phyloP scores from a whole-genome alignment of 2,888 invertebrate species.

The Nematopogon swammerdamellus region DNA sequence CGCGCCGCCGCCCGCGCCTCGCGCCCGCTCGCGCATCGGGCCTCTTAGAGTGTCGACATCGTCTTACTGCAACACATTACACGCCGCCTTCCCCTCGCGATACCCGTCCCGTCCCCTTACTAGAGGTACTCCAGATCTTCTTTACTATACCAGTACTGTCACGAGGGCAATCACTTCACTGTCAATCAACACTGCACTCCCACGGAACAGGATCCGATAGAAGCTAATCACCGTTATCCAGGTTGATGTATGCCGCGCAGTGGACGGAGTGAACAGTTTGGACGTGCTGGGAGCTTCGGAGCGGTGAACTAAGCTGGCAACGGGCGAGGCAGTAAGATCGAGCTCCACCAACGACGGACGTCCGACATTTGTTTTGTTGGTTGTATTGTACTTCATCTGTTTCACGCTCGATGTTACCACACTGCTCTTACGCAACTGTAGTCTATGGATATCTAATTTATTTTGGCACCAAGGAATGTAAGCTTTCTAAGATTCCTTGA shows the following conservation, averaged over 20 bases:
- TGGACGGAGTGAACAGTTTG: too few relatives aligned
- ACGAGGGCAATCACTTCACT: neutral
- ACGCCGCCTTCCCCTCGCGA: neutral
- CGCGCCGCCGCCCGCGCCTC: neutral
- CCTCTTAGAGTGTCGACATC: neutral
- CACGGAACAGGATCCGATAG: too few relatives aligned
- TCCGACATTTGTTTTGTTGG: constrained; percentile 56
- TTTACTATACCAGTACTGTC: neutral
- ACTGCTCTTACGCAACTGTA: too few relatives aligned
- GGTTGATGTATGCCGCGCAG: too few relatives aligned
- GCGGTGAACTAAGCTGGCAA: too few relatives aligned
- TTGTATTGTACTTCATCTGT: constrained; percentile 22
- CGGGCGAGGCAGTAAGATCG: constrained; percentile 11
- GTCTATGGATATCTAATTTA: too few relatives aligned
- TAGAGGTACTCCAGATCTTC: neutral
- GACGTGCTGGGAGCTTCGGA: too few relatives aligned
- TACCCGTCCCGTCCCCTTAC: neutral
- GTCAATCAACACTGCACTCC: neutral
- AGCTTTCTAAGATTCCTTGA: too few relatives aligned
- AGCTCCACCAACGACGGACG: neutral
- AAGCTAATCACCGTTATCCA: too few relatives aligned
- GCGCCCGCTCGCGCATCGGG: neutral
- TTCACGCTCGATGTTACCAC: constrained; percentile 7
- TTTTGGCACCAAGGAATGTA: too few relatives aligned
- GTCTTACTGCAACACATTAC: neutral